Percentiles rank a stretch among this genome's conserved stretches.
These are phyloP conservation scores for Pocillopora damicornis DNA, from an alignment of 64 coral and sea anemone genomes.

Conservation along the genomic window DNA sequence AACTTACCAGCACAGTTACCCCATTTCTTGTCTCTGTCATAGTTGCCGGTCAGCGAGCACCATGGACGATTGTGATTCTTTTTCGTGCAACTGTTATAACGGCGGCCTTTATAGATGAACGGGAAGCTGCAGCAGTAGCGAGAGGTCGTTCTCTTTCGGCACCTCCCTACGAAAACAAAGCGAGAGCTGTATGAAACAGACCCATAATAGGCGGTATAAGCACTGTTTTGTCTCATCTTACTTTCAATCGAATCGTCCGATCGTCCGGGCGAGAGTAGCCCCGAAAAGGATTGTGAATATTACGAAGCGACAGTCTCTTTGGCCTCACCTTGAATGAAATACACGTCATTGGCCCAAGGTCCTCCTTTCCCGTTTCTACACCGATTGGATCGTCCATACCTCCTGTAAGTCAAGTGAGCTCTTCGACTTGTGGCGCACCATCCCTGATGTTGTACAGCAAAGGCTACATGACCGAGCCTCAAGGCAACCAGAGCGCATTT, in stretches of 20 bases:
- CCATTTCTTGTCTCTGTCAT: constrained; percentile 43
- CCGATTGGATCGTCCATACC: constrained; percentile 44
- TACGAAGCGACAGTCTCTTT: neutral
- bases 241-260: too few relatives aligned
- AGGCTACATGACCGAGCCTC: constrained; percentile 14
- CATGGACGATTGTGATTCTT: constrained; percentile 25
- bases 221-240: too few relatives aligned
- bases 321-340: constrained; percentile 41
- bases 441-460: constrained; percentile 64
- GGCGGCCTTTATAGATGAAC: constrained; percentile 40
- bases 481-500: constrained; percentile 51
- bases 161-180: constrained; percentile 27
- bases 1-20: constrained; percentile 41
- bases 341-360: constrained; percentile 76
- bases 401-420: constrained; percentile 61
- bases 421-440: constrained; percentile 49
- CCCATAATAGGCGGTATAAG: neutral
- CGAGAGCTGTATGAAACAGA: neutral
- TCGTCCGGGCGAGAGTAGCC: too few relatives aligned
- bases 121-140: constrained; percentile 61
- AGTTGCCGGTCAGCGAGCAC: constrained; percentile 43
- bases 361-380: constrained; percentile 65
- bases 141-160: constrained; percentile 15
- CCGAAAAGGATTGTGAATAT: neutral
- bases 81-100: constrained; percentile 43